phyloP scores from a whole-genome alignment of 2,113 vertebrate species.

The Heteronetta atricapilla region DNA sequence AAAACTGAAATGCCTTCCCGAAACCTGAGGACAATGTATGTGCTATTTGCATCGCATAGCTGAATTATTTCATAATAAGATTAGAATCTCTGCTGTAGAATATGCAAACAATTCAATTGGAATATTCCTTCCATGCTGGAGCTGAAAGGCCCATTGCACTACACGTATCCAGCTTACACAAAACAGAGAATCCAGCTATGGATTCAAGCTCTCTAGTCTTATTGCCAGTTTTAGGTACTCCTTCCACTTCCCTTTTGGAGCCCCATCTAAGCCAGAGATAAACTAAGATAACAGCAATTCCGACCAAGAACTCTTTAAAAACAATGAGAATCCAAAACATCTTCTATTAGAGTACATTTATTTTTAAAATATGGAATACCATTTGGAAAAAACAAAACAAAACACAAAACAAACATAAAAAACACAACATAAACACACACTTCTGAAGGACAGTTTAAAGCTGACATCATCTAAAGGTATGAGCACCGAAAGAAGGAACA shows the following conservation, averaged over 20 bases:
- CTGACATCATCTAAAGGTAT: neutral
- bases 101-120: neutral
- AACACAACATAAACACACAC: neutral
- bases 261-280: neutral
- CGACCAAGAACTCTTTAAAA: neutral
- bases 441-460: neutral
- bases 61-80: conserved; percentile 40
- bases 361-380: neutral
- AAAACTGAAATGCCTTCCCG: neutral
- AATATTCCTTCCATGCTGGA: neutral
- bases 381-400: neutral
- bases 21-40: neutral
- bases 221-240: neutral
- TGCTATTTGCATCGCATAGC: neutral
- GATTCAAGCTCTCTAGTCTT: neutral
- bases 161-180: neutral
- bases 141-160: neutral
- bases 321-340: neutral
- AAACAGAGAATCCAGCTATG: neutral
- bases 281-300: neutral
- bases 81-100: conserved; percentile 20
- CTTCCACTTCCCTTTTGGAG: neutral
- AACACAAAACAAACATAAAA: no score
- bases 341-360: neutral
- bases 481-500: neutral